Percentiles rank a stretch among this genome's conserved stretches.
Evolutionary conservation across 2,797 vertebrate species (phyloP).

Genomic region (Silurus aristotelis): DNA sequence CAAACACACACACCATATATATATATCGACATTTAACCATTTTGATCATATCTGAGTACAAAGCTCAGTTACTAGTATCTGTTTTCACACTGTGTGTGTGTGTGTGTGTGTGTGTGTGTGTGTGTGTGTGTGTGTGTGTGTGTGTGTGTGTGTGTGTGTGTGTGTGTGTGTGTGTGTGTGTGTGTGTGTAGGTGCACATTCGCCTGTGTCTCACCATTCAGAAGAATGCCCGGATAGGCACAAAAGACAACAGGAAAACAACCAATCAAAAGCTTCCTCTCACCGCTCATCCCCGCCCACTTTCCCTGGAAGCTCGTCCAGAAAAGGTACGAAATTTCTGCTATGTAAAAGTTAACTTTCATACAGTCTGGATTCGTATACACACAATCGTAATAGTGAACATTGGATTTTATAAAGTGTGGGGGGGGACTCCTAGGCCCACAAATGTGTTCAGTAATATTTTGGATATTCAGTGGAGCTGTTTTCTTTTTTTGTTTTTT

Average conservation of each 20-base stretch:
- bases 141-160: slow-evolving; percentile 24
- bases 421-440: too few species aligned
- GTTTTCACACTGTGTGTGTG: not conserved
- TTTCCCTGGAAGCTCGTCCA: slow-evolving; percentile 81
- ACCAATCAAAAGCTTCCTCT: slow-evolving; percentile 78
- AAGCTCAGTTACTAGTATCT: not conserved
- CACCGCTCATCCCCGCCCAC: slow-evolving; percentile 81
- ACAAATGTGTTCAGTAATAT: not conserved
- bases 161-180: slow-evolving; percentile 29
- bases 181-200: slow-evolving; percentile 75
- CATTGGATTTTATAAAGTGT: too few species aligned
- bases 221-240: slow-evolving; percentile 83
- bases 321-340: slow-evolving; percentile 74
- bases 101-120: slow-evolving; percentile 29
- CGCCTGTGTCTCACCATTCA: slow-evolving; percentile 83
- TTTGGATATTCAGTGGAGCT: not conserved
- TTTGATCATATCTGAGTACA: not conserved
- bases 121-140: slow-evolving; percentile 27
- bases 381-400: too few species aligned
- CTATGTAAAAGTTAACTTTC: not conserved
- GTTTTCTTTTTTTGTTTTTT: too few species aligned
- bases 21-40: not conserved
- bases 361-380: not conserved
- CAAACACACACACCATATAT: not conserved
- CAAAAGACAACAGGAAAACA: slow-evolving; percentile 77